Conservation (phyloP, 2,113 vertebrate genomes). For the Lathamus discolor region DNA sequence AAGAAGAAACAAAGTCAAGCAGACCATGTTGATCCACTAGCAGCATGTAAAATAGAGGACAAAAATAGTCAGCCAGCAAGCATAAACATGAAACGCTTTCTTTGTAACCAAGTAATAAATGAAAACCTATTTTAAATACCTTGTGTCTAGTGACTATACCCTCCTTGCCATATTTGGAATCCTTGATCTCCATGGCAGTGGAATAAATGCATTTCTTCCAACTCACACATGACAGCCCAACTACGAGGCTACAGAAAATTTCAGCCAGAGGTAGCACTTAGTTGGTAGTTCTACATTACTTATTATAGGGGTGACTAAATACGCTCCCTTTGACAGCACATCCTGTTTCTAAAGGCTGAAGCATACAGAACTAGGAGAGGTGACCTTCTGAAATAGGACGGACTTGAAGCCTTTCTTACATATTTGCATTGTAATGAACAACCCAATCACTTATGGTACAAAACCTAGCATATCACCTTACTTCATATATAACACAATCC, state of each 20-base stretch:
- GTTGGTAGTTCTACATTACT: not conserved
- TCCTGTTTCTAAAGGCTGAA: not conserved
- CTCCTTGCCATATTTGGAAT: not conserved
- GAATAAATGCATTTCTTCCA: not conserved
- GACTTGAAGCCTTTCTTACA: not conserved
- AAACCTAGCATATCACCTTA: not conserved
- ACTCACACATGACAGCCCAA: not conserved
- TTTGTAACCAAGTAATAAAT: not conserved
- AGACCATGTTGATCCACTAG: not conserved
- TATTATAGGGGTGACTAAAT: not conserved
- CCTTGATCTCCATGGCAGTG: not conserved
- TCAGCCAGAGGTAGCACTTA: not conserved
- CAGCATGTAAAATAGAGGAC: not conserved
- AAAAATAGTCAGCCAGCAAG: conserved; percentile 6
- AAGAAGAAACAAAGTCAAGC: not conserved
- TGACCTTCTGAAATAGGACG: not conserved
- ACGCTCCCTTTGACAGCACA: not conserved
- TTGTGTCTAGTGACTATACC: not conserved
- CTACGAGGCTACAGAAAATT: not conserved
- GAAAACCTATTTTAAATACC: not conserved
- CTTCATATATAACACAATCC: not conserved
- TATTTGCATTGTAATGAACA: not conserved
- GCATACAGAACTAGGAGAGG: not conserved
- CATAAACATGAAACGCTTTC: not conserved
- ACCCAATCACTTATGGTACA: fast-evolving